phyloP scores from a whole-genome alignment of 2,888 invertebrate species.

The Lymantria monacha region DNA sequence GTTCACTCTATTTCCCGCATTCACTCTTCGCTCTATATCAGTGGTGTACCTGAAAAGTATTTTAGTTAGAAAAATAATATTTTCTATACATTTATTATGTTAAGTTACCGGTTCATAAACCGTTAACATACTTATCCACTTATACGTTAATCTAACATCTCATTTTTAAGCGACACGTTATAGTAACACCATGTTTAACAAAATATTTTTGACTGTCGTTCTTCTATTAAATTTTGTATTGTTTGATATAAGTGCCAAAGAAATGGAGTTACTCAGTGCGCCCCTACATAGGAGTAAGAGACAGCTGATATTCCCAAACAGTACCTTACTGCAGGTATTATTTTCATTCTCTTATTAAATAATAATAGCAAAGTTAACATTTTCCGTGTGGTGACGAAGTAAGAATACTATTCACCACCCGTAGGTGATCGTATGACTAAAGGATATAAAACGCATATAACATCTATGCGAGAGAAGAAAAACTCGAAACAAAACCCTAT shows the following conservation, averaged over 20 bases:
- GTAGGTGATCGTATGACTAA: too few relatives aligned
- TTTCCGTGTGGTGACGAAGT: too few relatives aligned
- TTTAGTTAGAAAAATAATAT: too few relatives aligned
- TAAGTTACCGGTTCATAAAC: conserved; percentile 22
- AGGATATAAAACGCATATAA: too few relatives aligned
- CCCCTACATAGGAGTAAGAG: conserved; percentile 47
- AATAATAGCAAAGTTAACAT: too few relatives aligned
- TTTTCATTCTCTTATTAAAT: not conserved
- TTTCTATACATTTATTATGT: not conserved
- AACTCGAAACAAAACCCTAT: too few relatives aligned
- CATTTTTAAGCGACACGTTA: conserved; percentile 3
- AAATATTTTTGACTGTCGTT: conserved; percentile 10
- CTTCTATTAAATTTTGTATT: conserved; percentile 11
- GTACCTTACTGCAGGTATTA: conserved; percentile 30
- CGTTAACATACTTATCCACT: not conserved
- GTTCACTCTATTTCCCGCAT: too few relatives aligned
- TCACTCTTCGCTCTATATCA: too few relatives aligned
- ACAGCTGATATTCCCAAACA: conserved; percentile 62
- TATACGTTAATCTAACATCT: not conserved
- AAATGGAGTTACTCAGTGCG: conserved; percentile 31
- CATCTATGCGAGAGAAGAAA: too few relatives aligned
- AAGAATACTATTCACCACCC: too few relatives aligned
- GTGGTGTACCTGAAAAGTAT: too few relatives aligned
- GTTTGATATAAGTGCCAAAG: conserved; percentile 23
- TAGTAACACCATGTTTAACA: conserved; percentile 17